phyloP scores from a whole-genome alignment of 2,888 invertebrate genomes.

The Ctenicera cuprea region DNA sequence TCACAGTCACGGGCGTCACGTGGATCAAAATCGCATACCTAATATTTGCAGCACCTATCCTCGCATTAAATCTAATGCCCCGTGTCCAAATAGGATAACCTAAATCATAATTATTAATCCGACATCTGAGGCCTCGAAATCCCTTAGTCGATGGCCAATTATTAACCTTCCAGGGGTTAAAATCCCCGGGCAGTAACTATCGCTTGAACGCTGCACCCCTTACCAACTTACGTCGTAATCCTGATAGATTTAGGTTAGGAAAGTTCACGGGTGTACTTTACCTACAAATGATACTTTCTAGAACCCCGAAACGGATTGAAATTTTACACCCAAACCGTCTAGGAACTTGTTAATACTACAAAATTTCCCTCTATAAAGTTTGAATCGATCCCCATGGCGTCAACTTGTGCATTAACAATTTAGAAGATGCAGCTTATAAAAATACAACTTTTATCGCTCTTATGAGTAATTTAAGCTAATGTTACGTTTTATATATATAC shows the following conservation, averaged over 20 bases:
- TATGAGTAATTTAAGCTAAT: neutral
- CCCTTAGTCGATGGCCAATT: constrained; percentile 60
- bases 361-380: neutral
- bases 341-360: neutral
- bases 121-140: constrained; percentile 57
- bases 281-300: constrained; percentile 31
- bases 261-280: constrained; percentile 49
- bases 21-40: neutral
- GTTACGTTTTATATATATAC: neutral
- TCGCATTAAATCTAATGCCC: constrained; percentile 30
- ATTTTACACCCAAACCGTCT: neutral
- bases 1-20: neutral
- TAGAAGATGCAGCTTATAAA: neutral
- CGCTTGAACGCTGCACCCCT: constrained; percentile 23
- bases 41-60: constrained; percentile 25
- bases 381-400: neutral
- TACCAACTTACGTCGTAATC: constrained; percentile 35
- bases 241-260: constrained; percentile 58
- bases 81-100: constrained; percentile 45
- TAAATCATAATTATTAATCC: constrained; percentile 58
- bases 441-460: neutral
- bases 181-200: constrained; percentile 45
- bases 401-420: neutral
- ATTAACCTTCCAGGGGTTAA: constrained; percentile 59
- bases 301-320: constrained; percentile 11